These are phyloP conservation scores for Hypolimnas misippus DNA, from an alignment of 2,888 invertebrate species.

Conservation along the genomic window DNA sequence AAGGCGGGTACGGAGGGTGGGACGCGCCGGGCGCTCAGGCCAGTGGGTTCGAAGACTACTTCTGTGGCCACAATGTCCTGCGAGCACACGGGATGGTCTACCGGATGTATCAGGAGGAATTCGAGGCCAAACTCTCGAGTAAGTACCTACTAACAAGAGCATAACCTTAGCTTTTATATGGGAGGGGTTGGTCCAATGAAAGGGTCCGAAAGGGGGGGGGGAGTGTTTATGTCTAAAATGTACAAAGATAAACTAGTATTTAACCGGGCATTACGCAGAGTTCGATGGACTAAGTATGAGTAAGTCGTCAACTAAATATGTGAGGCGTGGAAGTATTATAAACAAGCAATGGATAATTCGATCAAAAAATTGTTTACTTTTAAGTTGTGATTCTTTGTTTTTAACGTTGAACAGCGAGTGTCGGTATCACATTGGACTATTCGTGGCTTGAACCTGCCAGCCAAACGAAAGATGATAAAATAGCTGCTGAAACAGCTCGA, in stretches of 20 bases:
- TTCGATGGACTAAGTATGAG: too few species aligned
- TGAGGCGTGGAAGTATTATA: too few species aligned
- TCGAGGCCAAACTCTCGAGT: constrained; percentile 32
- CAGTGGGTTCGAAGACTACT: constrained; percentile 84
- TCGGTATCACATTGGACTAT: constrained; percentile 74
- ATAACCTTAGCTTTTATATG: too few species aligned
- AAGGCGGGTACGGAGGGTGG: constrained; percentile 73
- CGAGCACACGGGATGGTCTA: constrained; percentile 87
- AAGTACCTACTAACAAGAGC: neutral
- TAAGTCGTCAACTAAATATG: too few species aligned
- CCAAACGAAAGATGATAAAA: constrained; percentile 63
- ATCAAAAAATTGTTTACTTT: neutral
- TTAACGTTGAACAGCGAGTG: constrained; percentile 47
- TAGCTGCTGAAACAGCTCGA: constrained; percentile 74
- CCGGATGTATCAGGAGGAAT: constrained; percentile 81
- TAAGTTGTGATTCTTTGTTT: too few species aligned
- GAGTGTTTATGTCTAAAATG: too few species aligned
- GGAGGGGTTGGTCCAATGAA: too few species aligned
- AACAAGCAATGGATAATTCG: neutral
- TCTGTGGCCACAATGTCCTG: constrained; percentile 86
- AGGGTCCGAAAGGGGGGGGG: too few species aligned
- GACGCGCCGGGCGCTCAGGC: constrained; percentile 78
- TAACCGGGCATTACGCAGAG: too few species aligned
- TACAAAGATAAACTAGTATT: too few species aligned
- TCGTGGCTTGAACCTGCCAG: constrained; percentile 75